Conservation (phyloP, 2,113 vertebrate genomes). For the Chiloscyllium plagiosum region DNA sequence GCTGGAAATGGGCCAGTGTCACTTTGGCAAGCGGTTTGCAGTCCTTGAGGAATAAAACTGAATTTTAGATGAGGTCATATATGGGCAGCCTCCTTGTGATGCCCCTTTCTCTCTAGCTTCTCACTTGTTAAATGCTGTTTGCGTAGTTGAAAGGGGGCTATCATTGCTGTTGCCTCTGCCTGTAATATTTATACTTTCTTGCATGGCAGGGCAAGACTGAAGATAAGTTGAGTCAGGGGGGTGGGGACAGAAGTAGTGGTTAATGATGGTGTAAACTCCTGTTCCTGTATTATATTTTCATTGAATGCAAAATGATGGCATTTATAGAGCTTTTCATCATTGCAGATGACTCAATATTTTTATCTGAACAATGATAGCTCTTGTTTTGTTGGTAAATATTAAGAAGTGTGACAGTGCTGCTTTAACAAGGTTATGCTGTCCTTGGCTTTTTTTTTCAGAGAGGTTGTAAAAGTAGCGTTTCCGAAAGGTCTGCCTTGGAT, state of each 20-base stretch:
- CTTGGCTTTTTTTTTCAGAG: no score
- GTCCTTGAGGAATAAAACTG: slow-evolving; percentile 36
- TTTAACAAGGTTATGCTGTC: no score
- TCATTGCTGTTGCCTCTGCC: neutral
- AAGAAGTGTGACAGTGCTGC: neutral
- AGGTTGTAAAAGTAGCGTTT: no score
- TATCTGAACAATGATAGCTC: neutral
- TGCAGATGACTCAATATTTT: neutral
- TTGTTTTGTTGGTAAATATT: neutral
- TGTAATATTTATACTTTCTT: neutral
- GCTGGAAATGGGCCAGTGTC: slow-evolving; percentile 43
- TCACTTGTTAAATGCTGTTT: neutral
- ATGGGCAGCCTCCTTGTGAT: slow-evolving; percentile 24
- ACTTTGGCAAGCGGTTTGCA: slow-evolving; percentile 38
- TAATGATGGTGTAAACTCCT: neutral
- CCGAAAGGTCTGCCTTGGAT: no score
- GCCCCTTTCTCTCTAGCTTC: neutral
- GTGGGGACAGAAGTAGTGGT: neutral
- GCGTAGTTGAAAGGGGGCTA: neutral
- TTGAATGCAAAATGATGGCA: neutral
- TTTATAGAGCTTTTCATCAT: neutral
- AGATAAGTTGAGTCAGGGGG: neutral
- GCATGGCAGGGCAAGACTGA: no score
- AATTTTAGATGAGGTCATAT: slow-evolving; percentile 41
- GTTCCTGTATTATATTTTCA: neutral